Evolutionary conservation across 2,113 vertebrate species (phyloP), one percentile per base, ranked within the genome.

Genomic region (Malurus elegans): DNA sequence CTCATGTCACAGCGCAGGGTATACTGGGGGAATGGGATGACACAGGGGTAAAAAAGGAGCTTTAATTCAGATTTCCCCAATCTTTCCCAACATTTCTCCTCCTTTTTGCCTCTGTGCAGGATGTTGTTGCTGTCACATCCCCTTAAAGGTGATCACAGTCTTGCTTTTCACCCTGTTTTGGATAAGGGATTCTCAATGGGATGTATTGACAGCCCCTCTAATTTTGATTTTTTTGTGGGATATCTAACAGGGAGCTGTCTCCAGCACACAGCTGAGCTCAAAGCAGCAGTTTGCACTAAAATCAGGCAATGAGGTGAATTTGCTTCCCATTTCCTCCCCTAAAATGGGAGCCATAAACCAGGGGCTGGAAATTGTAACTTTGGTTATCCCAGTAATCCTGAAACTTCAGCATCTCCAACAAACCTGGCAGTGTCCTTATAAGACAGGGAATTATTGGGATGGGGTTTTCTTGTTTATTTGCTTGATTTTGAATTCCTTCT

Each of bases 1-100:
- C 98, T 98, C 98, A 99, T 98, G 95, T 99, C 99, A 96, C 99
- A 99, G 88, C 99, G 98, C 24, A 99, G 98, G 2, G 98, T 98
- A 86, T 99, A 99, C 99, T 99, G 73, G 14, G 24, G 40, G 82
- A 51, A 62, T 3, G 26, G 25, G 83, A 54, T 5, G 29, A 18
- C 24, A 87, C 12, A 70, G 21, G 34, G 14, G 2, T 17, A 40
- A 51, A 73, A 12, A 69, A 14, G 11, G 8, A 75, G 12, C 10
- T 16, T 72, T 47, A 44, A 45, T 61, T 88, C 78, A 78, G 3
- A 65, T 62, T 76, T 91, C 47, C 26, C 31, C 57, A 10, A 18
- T 32, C 28, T 11, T 36, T 28, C 38, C 38, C 58, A 71, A 8
- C n/a, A 65, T 48, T 16, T 19, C 7, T 36, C 31, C 20, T 54